Evolutionary conservation across 1,140 invertebrate species (phyloP), one percentile per base, ranked within the genome.

Genomic region (Drosophila orena): DNA sequence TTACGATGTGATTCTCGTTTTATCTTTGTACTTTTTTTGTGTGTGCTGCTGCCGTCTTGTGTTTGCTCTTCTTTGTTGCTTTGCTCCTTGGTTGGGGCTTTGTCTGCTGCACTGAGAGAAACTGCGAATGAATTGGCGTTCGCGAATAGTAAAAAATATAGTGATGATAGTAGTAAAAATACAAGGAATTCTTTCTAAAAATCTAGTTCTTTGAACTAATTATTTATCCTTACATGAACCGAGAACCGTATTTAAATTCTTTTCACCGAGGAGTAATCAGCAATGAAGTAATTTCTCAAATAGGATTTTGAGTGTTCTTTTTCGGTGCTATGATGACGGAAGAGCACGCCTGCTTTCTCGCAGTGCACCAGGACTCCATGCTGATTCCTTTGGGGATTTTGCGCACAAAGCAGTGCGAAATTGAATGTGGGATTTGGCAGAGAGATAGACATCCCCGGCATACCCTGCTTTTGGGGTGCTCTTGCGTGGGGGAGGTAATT

Each of bases 401-500:
- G 69, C 79, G 73, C 72, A 91, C 81, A 90, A 88, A 91, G 88
- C 83, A 91, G 79, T 88, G 83, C 88, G 76, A 91, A 91, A 91
- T 91, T 91, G 88, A 91, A 91, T 91, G 81, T 88, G 88, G 88
- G 88, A 91, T 91, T 91, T 91, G 77, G 75, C 65, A 60, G 66
- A 77, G 71, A 89, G 70, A 88, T 84, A 89, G 79, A 71, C 79
- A 53, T 43, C 37, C 35, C 37, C 40, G 46, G 37, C 50, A 22
- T 38, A 47, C 40, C 53, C 60, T 52, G 38, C 27, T 42, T 42
- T 42, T 37, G 44, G 75, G 30, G 46, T 60, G 27, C n/a, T 47
- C 54, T 54, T 73, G 71, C 71, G 71, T 57, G 50, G 43, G 61
- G 44, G 64, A 61, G 75, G 79, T 88, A 91, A 91, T 91, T 91